A percentile compares a stretch with the other conserved stretches of the same genome.
Evolutionary conservation across 2,888 invertebrate species (phyloP).

Genomic region (Epinotia ramella): DNA sequence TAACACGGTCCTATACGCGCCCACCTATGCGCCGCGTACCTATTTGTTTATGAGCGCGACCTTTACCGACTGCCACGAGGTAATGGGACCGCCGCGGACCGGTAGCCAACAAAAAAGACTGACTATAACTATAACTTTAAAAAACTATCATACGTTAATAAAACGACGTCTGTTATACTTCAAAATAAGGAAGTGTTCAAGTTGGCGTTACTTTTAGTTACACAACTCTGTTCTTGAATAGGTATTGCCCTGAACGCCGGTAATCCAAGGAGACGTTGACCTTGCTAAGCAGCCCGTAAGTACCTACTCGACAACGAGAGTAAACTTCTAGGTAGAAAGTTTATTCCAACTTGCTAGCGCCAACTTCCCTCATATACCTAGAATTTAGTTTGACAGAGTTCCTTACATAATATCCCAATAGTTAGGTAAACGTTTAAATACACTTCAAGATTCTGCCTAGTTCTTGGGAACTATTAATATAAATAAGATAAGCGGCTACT

Average conservation of each 20-base stretch:
- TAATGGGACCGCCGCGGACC: slow-evolving; percentile 9
- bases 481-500: slow-evolving; percentile 34
- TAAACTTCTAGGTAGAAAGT: slow-evolving; percentile 41
- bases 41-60: slow-evolving; percentile 75
- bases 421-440: slow-evolving; percentile 26
- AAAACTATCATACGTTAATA: not conserved
- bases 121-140: not conserved
- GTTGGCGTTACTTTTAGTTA: slow-evolving; percentile 10
- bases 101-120: not conserved
- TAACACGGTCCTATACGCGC: slow-evolving; percentile 75
- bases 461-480: slow-evolving; percentile 26
- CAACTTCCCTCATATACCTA: slow-evolving; percentile 41
- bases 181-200: not conserved
- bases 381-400: slow-evolving; percentile 37
- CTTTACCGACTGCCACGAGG: slow-evolving; percentile 71
- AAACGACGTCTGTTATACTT: slow-evolving; percentile 3
- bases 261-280: slow-evolving; percentile 37
- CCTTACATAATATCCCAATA: slow-evolving; percentile 36
- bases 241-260: slow-evolving; percentile 12
- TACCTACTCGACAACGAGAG: slow-evolving; percentile 38
- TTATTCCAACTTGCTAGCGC: slow-evolving; percentile 30
- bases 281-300: slow-evolving; percentile 33
- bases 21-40: slow-evolving; percentile 72
- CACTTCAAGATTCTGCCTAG: slow-evolving; percentile 11
- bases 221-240: slow-evolving; percentile 19